These are phyloP conservation scores for Myocastor coypus DNA, from an alignment of 2,113 vertebrate species.

Conservation along the genomic window DNA sequence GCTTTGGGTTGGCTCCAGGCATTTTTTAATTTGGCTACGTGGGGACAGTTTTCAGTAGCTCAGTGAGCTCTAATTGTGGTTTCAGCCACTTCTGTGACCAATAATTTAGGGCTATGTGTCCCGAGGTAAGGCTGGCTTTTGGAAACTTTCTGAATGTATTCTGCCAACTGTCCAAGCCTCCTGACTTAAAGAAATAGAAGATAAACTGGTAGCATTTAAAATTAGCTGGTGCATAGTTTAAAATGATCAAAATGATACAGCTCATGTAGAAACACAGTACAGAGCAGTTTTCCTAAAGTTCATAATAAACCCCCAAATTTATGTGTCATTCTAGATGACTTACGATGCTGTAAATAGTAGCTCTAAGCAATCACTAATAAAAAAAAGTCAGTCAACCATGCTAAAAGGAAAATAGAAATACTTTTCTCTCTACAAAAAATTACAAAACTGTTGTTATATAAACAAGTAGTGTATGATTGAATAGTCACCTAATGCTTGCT, in stretches of 20 bases:
- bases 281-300: conserved; percentile 38
- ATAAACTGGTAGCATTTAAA: neutral
- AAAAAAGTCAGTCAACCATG: neutral
- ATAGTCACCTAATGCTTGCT: neutral
- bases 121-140: neutral
- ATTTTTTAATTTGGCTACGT: neutral
- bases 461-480: neutral
- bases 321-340: neutral
- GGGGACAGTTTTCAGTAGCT: neutral
- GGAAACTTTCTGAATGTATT: neutral
- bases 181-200: neutral
- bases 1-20: neutral
- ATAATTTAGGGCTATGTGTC: neutral
- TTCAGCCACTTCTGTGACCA: neutral
- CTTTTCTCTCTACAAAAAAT: neutral
- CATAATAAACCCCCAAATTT: conserved; percentile 15
- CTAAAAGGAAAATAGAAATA: neutral
- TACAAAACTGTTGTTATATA: neutral
- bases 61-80: neutral
- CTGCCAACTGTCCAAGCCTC: neutral
- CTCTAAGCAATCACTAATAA: conserved; percentile 26
- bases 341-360: neutral
- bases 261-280: neutral
- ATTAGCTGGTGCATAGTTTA: neutral
- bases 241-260: conserved; percentile 7